Evolutionary conservation across 2,888 invertebrate species (phyloP), one percentile per base, ranked within the genome.

Genomic region (Ethmia dodecea): DNA sequence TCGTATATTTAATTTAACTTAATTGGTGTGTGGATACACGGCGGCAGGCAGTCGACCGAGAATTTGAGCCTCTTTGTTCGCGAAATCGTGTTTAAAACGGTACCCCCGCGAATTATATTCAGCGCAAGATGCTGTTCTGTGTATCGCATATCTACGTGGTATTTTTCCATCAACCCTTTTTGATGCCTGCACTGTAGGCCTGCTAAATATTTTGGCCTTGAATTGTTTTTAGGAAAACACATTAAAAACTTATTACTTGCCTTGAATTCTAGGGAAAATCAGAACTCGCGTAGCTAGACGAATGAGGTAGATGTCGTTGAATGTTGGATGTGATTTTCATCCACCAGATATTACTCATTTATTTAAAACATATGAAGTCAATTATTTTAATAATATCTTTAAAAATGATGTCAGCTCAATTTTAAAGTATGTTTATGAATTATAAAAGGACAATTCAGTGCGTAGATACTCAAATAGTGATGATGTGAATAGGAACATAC

Each of bases 1-100:
- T 79, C 74, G 79, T 83, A 78, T 81, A 76, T 81, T 80, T 81
- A 79, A 79, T 83, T 80, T 71, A 77, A 68, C 77, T 80, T 81
- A 84, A 86, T 84, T 83, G 77, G 76, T 78, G 74, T 78, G 74
- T 77, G 66, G 74, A 76, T 79, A 70, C 71, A 69, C 64, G 60
- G 66, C 58, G 62, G 75, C 59, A 71, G 55, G 75, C 80, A 79
- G 72, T 71, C 71, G 76, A 83, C 80, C 80, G 78, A 78, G 74
- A 79, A 78, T 79, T 71, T 65, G 67, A 74, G 71, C 72, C 66
- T 72, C 74, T 74, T 74, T 70, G 77, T 71, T 76, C 67, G 77
- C 71, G 72, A 77, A 77, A 76, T 76, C 74, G 64, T 56, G 52
- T 65, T 70, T 60, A 54, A 68, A 75, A 74, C 75, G 64, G 69